Conservation (phyloP, 2,888 invertebrate species). For the Drosophila meridiana region DNA sequence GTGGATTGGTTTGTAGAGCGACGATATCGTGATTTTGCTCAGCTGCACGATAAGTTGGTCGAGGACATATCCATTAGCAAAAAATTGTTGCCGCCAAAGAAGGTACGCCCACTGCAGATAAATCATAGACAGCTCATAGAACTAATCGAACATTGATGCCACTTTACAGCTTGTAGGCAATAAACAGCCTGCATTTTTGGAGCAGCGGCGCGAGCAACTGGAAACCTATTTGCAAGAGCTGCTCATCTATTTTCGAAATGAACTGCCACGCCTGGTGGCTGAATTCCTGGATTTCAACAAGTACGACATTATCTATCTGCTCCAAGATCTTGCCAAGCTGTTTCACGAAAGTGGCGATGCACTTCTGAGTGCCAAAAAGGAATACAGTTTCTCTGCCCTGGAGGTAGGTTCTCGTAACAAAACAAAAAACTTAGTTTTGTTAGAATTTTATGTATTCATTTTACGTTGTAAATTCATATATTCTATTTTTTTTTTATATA, state of each 20-base stretch:
- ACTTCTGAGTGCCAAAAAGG: slow-evolving; percentile 87
- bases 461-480: slow-evolving; percentile 16
- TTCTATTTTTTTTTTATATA: background rate
- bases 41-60: slow-evolving; percentile 93
- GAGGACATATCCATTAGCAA: slow-evolving; percentile 92
- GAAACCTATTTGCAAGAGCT: slow-evolving; percentile 93
- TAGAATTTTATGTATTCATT: slow-evolving; percentile 5
- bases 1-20: slow-evolving; percentile 92
- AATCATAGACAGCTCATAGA: too few species aligned
- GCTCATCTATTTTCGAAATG: slow-evolving; percentile 90
- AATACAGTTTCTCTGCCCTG: slow-evolving; percentile 90
- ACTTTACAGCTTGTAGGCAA: slow-evolving; percentile 87
- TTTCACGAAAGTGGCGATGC: slow-evolving; percentile 91
- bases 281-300: slow-evolving; percentile 94
- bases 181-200: slow-evolving; percentile 94
- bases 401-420: slow-evolving; percentile 87
- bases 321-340: slow-evolving; percentile 91
- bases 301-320: slow-evolving; percentile 94
- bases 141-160: background rate
- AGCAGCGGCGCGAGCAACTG: slow-evolving; percentile 91
- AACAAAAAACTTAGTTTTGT: slow-evolving; percentile 1
- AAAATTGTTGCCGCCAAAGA: slow-evolving; percentile 96
- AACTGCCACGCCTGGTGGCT: slow-evolving; percentile 92
- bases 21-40: slow-evolving; percentile 95
- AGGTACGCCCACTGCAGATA: slow-evolving; percentile 84